phyloP scores from a whole-genome alignment of 1,140 invertebrate species.

The Phocides pigmalion region DNA sequence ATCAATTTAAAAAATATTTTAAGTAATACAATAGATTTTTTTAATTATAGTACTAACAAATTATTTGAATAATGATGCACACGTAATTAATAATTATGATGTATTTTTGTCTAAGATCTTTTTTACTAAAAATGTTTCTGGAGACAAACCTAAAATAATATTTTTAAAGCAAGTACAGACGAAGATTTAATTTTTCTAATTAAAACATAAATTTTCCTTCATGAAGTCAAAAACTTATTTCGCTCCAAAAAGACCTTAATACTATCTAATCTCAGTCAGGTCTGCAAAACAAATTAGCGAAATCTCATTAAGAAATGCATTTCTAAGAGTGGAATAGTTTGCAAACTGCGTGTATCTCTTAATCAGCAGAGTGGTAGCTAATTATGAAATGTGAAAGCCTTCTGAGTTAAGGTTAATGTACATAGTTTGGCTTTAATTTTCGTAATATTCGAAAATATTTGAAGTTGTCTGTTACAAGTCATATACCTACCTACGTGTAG shows the following conservation, averaged over 20 bases:
- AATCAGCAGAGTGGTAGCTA: conserved; percentile 23
- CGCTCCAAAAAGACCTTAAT: conserved; percentile 10
- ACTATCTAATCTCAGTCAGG: conserved; percentile 24
- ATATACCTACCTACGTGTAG: too few species aligned
- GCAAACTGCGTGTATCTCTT: conserved; percentile 21
- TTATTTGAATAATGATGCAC: too few species aligned
- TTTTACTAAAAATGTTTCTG: too few species aligned
- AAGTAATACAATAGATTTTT: too few species aligned
- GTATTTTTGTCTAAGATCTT: too few species aligned
- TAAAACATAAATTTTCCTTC: neutral
- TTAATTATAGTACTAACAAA: too few species aligned
- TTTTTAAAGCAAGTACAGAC: too few species aligned
- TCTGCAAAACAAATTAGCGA: conserved; percentile 30
- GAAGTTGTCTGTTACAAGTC: neutral
- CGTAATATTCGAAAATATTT: neutral
- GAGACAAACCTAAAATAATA: too few species aligned
- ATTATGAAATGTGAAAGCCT: conserved; percentile 25
- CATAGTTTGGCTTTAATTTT: conserved; percentile 12
- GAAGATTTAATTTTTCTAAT: neutral
- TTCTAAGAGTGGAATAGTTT: conserved; percentile 14
- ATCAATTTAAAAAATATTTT: too few species aligned
- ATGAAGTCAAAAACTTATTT: conserved; percentile 3
- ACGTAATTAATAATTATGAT: too few species aligned
- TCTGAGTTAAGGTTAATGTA: conserved; percentile 10
- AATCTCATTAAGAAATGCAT: conserved; percentile 33